phyloP scores from a whole-genome alignment of 2,888 invertebrate genomes.

The Drosophila colorata region DNA sequence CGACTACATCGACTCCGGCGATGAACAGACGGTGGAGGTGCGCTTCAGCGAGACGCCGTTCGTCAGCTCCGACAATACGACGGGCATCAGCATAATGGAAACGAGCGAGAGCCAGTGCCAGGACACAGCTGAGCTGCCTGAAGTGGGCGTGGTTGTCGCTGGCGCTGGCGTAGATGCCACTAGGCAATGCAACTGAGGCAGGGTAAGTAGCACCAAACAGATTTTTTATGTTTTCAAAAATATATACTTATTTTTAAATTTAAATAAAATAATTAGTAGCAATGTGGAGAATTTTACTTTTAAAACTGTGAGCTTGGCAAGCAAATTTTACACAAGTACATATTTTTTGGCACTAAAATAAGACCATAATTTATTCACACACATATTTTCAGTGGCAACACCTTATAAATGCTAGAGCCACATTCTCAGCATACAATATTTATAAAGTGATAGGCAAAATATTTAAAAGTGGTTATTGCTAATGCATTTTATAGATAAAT shows the following conservation, averaged over 20 bases:
- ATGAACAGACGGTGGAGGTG: constrained; percentile 83
- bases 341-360: too few species aligned
- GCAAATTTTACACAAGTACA: too few species aligned
- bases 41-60: constrained; percentile 84
- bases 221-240: too few species aligned
- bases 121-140: constrained; percentile 52
- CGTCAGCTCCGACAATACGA: constrained; percentile 83
- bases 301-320: too few species aligned
- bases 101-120: constrained; percentile 56
- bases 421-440: neutral
- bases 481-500: constrained; percentile 17
- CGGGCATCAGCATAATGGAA: constrained; percentile 81
- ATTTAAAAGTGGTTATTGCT: constrained; percentile 1
- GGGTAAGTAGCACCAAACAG: constrained; percentile 77
- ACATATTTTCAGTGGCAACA: too few species aligned
- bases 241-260: too few species aligned
- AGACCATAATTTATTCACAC: too few species aligned
- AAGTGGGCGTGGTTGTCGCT: constrained; percentile 38
- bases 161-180: constrained; percentile 16
- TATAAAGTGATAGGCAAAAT: constrained; percentile 14
- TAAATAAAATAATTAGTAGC: too few species aligned
- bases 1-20: constrained; percentile 79
- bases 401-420: too few species aligned
- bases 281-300: too few species aligned
- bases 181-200: constrained; percentile 78